Evolutionary conservation across 2,113 vertebrate genomes (phyloP).

Genomic region (Lichenostomus cassidix): DNA sequence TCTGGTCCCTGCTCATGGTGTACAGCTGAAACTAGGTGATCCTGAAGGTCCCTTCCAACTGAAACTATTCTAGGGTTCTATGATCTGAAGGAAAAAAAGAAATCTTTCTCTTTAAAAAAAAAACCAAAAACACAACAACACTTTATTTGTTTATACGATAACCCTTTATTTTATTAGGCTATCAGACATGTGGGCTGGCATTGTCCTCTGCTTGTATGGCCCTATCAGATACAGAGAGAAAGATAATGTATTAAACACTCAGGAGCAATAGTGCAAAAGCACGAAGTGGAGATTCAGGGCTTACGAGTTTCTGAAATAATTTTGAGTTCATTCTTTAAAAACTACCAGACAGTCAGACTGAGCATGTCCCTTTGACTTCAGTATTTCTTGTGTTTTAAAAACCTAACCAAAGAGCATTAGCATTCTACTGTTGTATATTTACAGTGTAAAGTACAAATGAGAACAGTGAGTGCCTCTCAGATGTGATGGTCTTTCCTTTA

Average conservation of each 20-base stretch:
- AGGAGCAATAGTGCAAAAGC: background rate
- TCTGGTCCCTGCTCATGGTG: background rate
- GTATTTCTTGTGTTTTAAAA: background rate
- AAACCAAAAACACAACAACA: background rate
- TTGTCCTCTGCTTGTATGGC: background rate
- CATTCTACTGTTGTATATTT: background rate
- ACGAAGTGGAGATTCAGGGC: background rate
- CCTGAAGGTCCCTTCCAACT: background rate
- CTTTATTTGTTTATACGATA: background rate
- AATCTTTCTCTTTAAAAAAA: background rate
- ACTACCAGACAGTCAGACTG: background rate
- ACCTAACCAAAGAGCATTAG: background rate
- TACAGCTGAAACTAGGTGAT: fast-evolving
- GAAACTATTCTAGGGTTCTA: background rate
- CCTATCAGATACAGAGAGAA: background rate
- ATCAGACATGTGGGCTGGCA: background rate
- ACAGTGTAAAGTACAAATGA: conserved; percentile 6
- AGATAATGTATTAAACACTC: background rate
- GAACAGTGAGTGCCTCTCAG: background rate
- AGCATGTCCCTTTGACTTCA: background rate
- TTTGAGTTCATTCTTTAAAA: background rate
- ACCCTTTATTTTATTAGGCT: background rate
- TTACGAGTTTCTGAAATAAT: background rate
- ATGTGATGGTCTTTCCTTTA: background rate
- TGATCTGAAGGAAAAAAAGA: background rate